phyloP scores from a whole-genome alignment of 1,140 invertebrate genomes.

The Drosophila asahinai region DNA sequence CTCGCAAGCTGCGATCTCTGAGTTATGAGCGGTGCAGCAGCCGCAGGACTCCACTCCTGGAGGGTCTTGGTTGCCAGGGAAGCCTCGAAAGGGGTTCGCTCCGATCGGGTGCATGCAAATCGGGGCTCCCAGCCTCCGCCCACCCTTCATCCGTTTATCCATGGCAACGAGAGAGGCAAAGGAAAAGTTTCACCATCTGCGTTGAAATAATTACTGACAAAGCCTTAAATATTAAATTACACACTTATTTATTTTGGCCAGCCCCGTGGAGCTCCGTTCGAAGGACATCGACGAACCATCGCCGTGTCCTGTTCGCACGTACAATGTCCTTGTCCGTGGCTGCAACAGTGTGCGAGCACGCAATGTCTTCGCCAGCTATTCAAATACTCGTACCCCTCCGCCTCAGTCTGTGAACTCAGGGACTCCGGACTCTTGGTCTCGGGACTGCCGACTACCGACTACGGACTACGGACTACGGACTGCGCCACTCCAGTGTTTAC shows the following conservation, averaged over 20 bases:
- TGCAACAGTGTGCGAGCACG: conserved; percentile 48
- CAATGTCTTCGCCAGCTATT: conserved; percentile 69
- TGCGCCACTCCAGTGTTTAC: conserved; percentile 77
- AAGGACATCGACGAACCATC: conserved; percentile 44
- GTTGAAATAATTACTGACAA: conserved; percentile 79
- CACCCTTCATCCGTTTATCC: neutral
- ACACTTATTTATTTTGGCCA: conserved; percentile 77
- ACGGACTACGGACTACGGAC: conserved; percentile 17
- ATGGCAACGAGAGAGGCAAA: conserved; percentile 31
- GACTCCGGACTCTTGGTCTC: neutral
- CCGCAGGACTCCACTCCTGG: neutral
- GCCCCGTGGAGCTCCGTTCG: conserved; percentile 24
- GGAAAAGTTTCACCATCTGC: conserved; percentile 57
- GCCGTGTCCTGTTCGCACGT: conserved; percentile 40
- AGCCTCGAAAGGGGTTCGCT: neutral
- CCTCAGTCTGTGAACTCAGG: neutral
- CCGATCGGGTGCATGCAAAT: conserved; percentile 22
- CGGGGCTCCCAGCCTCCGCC: neutral
- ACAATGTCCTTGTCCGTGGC: conserved; percentile 49
- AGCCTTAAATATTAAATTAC: conserved; percentile 82
- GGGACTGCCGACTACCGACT: neutral
- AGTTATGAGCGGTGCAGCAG: conserved; percentile 39
- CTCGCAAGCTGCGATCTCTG: conserved; percentile 32
- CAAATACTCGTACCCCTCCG: conserved; percentile 69
- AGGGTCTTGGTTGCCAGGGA: neutral